phyloP scores from a whole-genome alignment of 2,113 vertebrate species.

The Poeciliopsis prolifica region DNA sequence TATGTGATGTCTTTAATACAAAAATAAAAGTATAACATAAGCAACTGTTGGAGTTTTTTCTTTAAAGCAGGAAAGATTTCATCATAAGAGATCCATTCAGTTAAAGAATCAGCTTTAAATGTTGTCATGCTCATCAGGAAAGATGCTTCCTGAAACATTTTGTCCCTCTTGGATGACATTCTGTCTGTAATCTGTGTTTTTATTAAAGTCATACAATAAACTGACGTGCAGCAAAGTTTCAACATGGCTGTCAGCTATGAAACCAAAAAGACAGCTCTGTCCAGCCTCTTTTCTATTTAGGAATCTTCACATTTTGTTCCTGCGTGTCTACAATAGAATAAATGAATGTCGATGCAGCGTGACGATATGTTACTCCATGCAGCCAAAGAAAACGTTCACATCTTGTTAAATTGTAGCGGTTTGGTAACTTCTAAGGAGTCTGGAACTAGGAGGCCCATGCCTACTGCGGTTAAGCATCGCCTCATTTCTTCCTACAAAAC shows the following conservation, averaged over 20 bases:
- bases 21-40: conserved; percentile 40
- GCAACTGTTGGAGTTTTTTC: not conserved
- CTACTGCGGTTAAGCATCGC: not conserved
- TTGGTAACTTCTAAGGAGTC: not conserved
- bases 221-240: not conserved
- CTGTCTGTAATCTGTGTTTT: conserved; percentile 44
- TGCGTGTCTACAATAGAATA: too few species aligned
- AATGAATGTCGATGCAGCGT: too few species aligned
- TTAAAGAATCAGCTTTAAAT: not conserved
- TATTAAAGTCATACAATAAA: conserved; percentile 51
- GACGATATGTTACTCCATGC: too few species aligned
- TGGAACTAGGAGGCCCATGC: not conserved
- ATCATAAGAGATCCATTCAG: conserved; percentile 15
- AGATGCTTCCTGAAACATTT: conserved; percentile 60
- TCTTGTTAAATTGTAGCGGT: not conserved
- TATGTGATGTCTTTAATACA: conserved; percentile 15
- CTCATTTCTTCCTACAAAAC: not conserved
- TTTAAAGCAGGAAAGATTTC: conserved; percentile 8
- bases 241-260: too few species aligned
- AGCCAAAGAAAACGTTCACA: too few species aligned
- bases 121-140: conserved; percentile 30
- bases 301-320: too few species aligned
- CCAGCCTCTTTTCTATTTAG: too few species aligned
- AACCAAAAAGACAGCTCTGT: too few species aligned
- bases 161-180: conserved; percentile 33